Evolutionary conservation across 2,797 vertebrate genomes (phyloP).

Genomic region (Rhinella marina): DNA sequence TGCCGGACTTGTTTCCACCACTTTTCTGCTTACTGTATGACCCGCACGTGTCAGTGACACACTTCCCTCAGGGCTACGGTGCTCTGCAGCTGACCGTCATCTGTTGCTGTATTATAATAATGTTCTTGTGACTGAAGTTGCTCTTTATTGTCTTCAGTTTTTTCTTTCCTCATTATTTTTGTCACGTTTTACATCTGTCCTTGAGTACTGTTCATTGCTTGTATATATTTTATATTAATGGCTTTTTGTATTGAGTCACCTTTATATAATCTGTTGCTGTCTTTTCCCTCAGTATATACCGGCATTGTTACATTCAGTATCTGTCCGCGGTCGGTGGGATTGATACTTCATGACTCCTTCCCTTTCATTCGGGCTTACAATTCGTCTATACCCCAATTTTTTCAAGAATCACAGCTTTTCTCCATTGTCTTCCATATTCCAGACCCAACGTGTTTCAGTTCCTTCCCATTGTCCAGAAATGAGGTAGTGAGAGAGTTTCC

Average conservation of each 20-base stretch:
- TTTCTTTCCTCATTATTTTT: not conserved
- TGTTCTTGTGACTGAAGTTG: not conserved
- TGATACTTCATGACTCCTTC: not conserved
- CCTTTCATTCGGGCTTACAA: too few species aligned
- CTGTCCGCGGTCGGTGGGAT: not conserved
- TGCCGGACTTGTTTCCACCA: too few species aligned
- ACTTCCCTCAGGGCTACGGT: too few species aligned
- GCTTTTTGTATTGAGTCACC: not conserved
- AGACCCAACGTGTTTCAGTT: not conserved
- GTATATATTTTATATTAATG: not conserved
- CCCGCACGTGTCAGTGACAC: too few species aligned
- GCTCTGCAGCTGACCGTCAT: too few species aligned
- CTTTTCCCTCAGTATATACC: not conserved
- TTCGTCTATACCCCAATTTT: not conserved
- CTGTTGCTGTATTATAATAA: not conserved
- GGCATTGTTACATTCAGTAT: not conserved
- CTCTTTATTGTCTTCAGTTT: not conserved
- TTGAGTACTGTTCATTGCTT: not conserved
- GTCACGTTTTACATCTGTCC: not conserved
- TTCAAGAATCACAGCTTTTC: not conserved
- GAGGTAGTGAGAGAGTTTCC: constrained; percentile 43
- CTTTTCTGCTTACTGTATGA: too few species aligned
- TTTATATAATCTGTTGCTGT: not conserved
- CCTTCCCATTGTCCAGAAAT: not conserved
- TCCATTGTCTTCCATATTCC: not conserved